Percentiles rank a stretch among this genome's conserved stretches.
Evolutionary conservation across 1,140 invertebrate species (phyloP).

Genomic region (Solenopsis invicta): DNA sequence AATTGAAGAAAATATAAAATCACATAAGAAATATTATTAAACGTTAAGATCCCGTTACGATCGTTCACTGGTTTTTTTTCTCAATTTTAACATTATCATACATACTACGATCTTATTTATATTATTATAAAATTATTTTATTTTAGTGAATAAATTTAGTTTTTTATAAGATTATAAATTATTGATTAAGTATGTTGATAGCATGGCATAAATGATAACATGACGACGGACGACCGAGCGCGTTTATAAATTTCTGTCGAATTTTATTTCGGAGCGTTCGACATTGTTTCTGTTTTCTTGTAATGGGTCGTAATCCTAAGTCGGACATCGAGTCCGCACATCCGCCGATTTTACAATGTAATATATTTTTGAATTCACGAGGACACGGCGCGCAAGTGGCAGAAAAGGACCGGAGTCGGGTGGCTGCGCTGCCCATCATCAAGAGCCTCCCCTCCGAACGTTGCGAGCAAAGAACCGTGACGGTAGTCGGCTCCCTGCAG

Average conservation of each 20-base stretch:
- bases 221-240: neutral
- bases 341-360: slow-evolving; percentile 55
- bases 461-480: slow-evolving; percentile 55
- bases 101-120: too few relatives aligned
- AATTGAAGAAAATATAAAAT: too few relatives aligned
- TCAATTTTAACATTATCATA: too few relatives aligned
- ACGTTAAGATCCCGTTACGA: too few relatives aligned
- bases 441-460: slow-evolving; percentile 47
- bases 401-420: neutral
- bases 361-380: slow-evolving; percentile 66
- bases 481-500: slow-evolving; percentile 71
- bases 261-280: neutral
- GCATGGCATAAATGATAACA: neutral
- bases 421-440: slow-evolving; percentile 3
- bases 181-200: neutral
- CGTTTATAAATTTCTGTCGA: slow-evolving; percentile 30
- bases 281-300: slow-evolving; percentile 28
- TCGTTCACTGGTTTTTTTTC: too few relatives aligned
- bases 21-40: too few relatives aligned
- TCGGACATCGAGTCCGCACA: neutral
- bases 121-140: slow-evolving; percentile 2
- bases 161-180: neutral
- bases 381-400: slow-evolving; percentile 7
- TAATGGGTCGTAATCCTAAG: slow-evolving; percentile 22
- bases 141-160: neutral